A percentile compares a stretch with the other conserved stretches of the same genome.
Evolutionary conservation across 35 echinoderm and acorn worm species (phyloP).

Genomic region (Patiria miniata): DNA sequence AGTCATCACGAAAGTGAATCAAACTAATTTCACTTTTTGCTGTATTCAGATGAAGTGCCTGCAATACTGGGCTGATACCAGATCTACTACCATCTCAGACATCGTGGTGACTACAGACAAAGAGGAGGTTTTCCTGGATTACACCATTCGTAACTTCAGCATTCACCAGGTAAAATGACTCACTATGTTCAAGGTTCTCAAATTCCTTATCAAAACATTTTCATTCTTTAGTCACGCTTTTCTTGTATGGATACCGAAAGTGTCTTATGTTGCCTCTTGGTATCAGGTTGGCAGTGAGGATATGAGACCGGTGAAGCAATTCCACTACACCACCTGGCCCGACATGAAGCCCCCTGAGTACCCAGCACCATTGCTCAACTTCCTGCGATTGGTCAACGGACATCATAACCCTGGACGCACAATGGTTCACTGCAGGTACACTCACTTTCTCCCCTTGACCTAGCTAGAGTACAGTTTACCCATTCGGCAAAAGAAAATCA

Average conservation of each 20-base stretch:
- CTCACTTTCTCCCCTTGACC: too few species aligned
- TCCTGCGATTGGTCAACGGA: conserved; percentile 20
- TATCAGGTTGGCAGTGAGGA: background rate
- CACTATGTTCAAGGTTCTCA: too few species aligned
- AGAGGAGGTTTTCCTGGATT: conserved; percentile 11
- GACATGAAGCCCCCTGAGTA: conserved; percentile 58
- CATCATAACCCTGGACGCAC: conserved; percentile 34
- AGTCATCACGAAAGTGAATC: too few species aligned
- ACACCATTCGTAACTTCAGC: background rate
- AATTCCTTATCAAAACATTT: too few species aligned
- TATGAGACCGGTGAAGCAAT: conserved; percentile 23
- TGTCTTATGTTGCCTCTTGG: too few species aligned
- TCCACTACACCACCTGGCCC: conserved; percentile 74
- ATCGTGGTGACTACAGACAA: background rate
- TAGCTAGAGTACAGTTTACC: too few species aligned
- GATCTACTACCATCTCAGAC: background rate
- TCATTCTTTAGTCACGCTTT: too few species aligned
- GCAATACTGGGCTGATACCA: background rate
- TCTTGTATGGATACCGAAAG: too few species aligned
- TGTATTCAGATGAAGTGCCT: background rate
- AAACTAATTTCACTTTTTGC: too few species aligned
- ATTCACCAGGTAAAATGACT: background rate
- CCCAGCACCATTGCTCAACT: conserved; percentile 33
- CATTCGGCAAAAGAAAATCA: too few species aligned
- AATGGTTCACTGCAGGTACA: conserved; percentile 64